Evolutionary conservation across 2,113 vertebrate genomes (phyloP).

Genomic region (Numida meleagris): DNA sequence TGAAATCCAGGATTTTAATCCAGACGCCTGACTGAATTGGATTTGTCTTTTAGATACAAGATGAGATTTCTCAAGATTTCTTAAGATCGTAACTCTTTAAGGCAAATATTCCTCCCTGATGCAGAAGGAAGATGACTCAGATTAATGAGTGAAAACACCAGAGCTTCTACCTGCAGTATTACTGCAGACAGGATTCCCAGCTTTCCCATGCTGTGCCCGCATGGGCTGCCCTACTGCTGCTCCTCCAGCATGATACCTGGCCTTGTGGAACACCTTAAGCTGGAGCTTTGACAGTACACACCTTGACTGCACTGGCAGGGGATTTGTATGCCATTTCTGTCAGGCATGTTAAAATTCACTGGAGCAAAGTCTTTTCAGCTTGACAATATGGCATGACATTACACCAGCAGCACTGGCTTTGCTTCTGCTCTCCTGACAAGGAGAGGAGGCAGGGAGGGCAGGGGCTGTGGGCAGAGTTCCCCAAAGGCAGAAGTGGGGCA

Average conservation of each 20-base stretch:
- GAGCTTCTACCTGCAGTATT: too few species aligned
- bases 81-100: not conserved
- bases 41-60: not conserved
- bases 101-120: not conserved
- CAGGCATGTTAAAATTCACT: not conserved
- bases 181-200: too few species aligned
- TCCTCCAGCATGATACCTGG: fast-evolving
- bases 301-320: not conserved
- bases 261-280: not conserved
- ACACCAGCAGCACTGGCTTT: not conserved
- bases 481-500: not conserved
- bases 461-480: not conserved
- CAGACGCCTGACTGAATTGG: not conserved
- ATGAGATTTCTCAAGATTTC: not conserved
- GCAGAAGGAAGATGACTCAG: not conserved
- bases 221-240: not conserved
- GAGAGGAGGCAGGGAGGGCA: fast-evolving
- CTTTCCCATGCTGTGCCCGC: not conserved
- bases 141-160: not conserved
- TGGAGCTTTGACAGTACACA: not conserved
- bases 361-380: not conserved
- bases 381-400: not conserved
- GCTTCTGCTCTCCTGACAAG: not conserved
- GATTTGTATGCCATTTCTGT: not conserved
- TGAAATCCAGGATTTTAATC: not conserved